A percentile compares a stretch with the other conserved stretches of the same genome.
phyloP scores from a whole-genome alignment of 23 tunicate species.

The Halocynthia roretzi region DNA sequence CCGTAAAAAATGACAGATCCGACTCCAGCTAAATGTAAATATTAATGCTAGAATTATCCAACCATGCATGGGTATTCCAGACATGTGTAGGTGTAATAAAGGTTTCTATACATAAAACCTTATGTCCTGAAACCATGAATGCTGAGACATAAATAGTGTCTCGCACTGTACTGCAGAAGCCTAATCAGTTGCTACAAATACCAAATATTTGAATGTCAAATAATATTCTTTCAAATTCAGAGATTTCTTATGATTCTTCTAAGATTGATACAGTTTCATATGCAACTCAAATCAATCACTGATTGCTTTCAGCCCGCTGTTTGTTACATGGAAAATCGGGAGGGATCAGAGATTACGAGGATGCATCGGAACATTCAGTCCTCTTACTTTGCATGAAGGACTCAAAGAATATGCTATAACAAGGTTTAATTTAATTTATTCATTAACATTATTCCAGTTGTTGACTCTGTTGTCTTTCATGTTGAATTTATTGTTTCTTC shows the following conservation, averaged over 20 bases:
- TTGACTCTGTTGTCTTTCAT: neutral
- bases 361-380: conserved; percentile 83
- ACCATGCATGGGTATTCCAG: too few species aligned
- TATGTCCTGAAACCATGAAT: too few species aligned
- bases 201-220: too few species aligned
- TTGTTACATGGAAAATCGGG: conserved; percentile 93
- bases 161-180: too few species aligned
- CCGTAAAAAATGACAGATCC: neutral
- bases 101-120: too few species aligned
- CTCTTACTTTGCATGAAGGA: conserved; percentile 63
- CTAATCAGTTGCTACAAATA: too few species aligned
- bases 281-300: neutral
- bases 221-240: too few species aligned
- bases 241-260: neutral
- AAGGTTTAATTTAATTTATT: conserved; percentile 21
- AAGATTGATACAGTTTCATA: neutral
- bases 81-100: too few species aligned
- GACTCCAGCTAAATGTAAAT: neutral
- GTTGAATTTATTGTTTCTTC: conserved; percentile 7
- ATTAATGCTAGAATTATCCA: too few species aligned
- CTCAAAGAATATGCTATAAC: conserved; percentile 82
- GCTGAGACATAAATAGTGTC: too few species aligned
- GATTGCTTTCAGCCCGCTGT: conserved; percentile 54
- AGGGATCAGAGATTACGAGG: conserved; percentile 63
- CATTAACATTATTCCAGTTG: neutral